Percentiles rank a stretch among this genome's conserved stretches.
These are phyloP conservation scores for Calephelis perditalis DNA, from an alignment of 2,888 invertebrate species.

Conservation along the genomic window DNA sequence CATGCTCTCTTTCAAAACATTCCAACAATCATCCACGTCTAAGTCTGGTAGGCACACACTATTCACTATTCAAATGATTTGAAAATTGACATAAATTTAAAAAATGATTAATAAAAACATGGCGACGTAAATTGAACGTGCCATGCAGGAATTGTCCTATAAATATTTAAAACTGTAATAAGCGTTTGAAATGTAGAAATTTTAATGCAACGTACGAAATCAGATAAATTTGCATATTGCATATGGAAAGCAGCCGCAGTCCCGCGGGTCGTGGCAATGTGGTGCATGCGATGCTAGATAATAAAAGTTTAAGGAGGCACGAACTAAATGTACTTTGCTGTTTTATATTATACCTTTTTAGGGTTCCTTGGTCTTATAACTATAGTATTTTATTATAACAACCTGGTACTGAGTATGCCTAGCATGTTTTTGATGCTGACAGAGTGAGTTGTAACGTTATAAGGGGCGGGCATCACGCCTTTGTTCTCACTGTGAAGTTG, in stretches of 20 bases:
- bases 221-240: slow-evolving; percentile 10
- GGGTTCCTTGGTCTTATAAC: background rate
- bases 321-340: background rate
- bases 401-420: too few species aligned
- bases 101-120: too few species aligned
- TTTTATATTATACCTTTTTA: background rate
- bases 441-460: too few species aligned
- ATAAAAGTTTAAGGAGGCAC: slow-evolving; percentile 10
- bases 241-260: slow-evolving; percentile 4
- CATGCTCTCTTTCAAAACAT: too few species aligned
- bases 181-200: slow-evolving; percentile 7
- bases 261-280: slow-evolving; percentile 6
- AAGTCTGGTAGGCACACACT: too few species aligned
- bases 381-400: too few species aligned
- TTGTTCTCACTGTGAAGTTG: too few species aligned
- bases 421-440: too few species aligned
- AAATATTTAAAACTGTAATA: slow-evolving; percentile 10
- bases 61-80: too few species aligned
- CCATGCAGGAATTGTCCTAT: slow-evolving; percentile 7
- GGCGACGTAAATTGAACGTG: slow-evolving; percentile 5
- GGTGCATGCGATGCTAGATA: slow-evolving; percentile 9
- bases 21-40: too few species aligned
- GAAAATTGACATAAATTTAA: too few species aligned
- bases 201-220: slow-evolving; percentile 8
- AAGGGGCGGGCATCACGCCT: too few species aligned